Evolutionary conservation across 1,140 invertebrate genomes (phyloP).

Genomic region (Drosophila nebulosa): DNA sequence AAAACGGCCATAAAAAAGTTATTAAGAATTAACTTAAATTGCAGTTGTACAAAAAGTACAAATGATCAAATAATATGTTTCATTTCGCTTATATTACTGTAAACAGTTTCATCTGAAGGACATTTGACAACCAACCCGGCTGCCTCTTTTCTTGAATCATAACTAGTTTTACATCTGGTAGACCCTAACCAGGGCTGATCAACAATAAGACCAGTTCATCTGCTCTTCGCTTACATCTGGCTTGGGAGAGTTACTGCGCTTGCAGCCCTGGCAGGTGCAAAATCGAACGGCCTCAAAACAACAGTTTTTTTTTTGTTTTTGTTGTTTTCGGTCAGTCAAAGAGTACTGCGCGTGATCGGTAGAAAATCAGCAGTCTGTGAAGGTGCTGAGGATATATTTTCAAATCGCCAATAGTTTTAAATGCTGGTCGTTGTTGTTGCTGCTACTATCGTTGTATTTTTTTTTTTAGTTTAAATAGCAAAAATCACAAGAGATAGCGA

Average conservation of each 20-base stretch:
- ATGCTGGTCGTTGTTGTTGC: slow-evolving; percentile 43
- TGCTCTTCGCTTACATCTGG: slow-evolving; percentile 6
- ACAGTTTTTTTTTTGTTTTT: slow-evolving; percentile 67
- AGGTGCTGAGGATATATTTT: slow-evolving; percentile 69
- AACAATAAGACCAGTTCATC: slow-evolving; percentile 27
- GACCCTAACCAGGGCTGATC: slow-evolving; percentile 49
- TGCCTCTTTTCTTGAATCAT: slow-evolving; percentile 19
- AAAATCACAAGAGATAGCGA: slow-evolving; percentile 25
- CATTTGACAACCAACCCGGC: neutral
- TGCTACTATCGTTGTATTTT: slow-evolving; percentile 47
- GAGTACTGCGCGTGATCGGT: slow-evolving; percentile 62
- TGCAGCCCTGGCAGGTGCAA: slow-evolving; percentile 59
- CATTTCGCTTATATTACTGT: too few relatives aligned
- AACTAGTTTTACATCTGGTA: slow-evolving; percentile 67
- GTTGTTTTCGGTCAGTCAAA: slow-evolving; percentile 36
- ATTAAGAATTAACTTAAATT: neutral
- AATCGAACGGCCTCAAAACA: slow-evolving; percentile 52
- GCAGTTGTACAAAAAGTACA: too few relatives aligned
- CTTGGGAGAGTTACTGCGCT: neutral
- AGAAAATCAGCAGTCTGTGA: slow-evolving; percentile 69
- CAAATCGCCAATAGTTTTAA: slow-evolving; percentile 19
- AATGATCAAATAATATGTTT: too few relatives aligned
- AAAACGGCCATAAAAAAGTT: neutral
- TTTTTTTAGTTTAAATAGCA: neutral
- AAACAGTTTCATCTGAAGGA: slow-evolving; percentile 6